phyloP scores from a whole-genome alignment of 2,888 invertebrate species.

The Eupsilia transversa region DNA sequence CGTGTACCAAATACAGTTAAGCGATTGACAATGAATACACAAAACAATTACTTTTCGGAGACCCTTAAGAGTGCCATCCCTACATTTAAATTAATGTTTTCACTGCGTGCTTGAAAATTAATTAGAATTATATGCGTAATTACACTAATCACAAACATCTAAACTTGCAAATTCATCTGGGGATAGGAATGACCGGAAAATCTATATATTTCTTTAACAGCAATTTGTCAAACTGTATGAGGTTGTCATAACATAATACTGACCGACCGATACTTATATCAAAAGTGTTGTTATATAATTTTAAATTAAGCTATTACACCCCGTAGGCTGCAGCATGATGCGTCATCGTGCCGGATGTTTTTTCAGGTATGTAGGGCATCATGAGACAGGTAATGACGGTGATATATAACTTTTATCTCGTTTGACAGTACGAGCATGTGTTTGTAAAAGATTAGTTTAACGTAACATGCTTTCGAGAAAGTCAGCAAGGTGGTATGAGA shows the following conservation, averaged over 20 bases:
- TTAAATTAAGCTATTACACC: slow-evolving; percentile 51
- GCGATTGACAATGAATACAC: too few relatives aligned
- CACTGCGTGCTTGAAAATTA: not conserved
- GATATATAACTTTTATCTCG: slow-evolving; percentile 76
- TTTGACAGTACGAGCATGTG: slow-evolving; percentile 68
- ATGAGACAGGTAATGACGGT: slow-evolving; percentile 71
- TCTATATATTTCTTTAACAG: not conserved
- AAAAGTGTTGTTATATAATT: slow-evolving; percentile 51
- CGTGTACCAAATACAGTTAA: too few relatives aligned
- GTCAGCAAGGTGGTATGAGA: slow-evolving; percentile 19
- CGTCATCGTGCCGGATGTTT: slow-evolving; percentile 79
- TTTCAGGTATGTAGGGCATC: slow-evolving; percentile 82
- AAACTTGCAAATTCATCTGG: not conserved
- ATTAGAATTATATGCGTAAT: slow-evolving; percentile 2
- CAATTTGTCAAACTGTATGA: slow-evolving; percentile 28
- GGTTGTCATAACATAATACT: slow-evolving; percentile 22
- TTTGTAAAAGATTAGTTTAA: slow-evolving; percentile 58
- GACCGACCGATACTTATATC: slow-evolving; percentile 28
- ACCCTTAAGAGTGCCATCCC: not conserved
- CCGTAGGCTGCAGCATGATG: slow-evolving; percentile 68
- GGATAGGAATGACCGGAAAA: not conserved
- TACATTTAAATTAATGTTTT: not conserved
- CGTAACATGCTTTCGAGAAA: slow-evolving; percentile 48
- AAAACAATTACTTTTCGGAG: too few relatives aligned
- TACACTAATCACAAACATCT: not conserved